phyloP scores from a whole-genome alignment of 2,888 invertebrate genomes.

The Pristionchus exspectatus region DNA sequence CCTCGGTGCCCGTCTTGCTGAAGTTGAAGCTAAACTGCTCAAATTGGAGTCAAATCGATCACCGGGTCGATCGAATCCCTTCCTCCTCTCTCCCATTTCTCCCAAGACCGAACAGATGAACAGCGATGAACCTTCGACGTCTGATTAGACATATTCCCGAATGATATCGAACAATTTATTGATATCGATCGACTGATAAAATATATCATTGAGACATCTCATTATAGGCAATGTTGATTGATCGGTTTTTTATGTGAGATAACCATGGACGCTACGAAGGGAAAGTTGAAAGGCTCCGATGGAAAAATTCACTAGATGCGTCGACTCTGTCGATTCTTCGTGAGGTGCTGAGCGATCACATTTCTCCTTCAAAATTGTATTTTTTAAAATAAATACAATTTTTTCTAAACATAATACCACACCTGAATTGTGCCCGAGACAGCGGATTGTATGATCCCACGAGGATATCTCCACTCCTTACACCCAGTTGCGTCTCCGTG shows the following conservation, averaged over 20 bases:
- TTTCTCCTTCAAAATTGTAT: background rate
- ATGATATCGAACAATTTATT: background rate
- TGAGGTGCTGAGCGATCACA: background rate
- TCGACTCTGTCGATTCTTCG: slow-evolving; percentile 7
- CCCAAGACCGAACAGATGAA: background rate
- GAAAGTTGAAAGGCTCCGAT: background rate
- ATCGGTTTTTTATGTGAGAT: background rate
- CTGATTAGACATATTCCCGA: background rate
- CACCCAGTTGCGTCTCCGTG: background rate
- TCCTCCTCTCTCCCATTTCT: background rate
- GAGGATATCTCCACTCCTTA: background rate
- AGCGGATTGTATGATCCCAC: background rate
- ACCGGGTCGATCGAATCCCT: slow-evolving; percentile 13
- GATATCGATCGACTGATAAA: slow-evolving; percentile 19
- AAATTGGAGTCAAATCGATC: slow-evolving; percentile 37
- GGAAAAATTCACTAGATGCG: background rate
- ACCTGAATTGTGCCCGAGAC: background rate
- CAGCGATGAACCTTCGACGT: background rate
- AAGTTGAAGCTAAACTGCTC: slow-evolving; percentile 83
- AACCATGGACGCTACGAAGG: background rate
- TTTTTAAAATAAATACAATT: background rate
- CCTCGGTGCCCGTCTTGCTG: slow-evolving; percentile 88
- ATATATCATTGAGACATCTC: background rate
- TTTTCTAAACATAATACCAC: too few relatives aligned
- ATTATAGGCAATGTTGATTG: background rate